Conservation (phyloP, 1,140 invertebrate genomes). For the Sycobia sp. region DNA sequence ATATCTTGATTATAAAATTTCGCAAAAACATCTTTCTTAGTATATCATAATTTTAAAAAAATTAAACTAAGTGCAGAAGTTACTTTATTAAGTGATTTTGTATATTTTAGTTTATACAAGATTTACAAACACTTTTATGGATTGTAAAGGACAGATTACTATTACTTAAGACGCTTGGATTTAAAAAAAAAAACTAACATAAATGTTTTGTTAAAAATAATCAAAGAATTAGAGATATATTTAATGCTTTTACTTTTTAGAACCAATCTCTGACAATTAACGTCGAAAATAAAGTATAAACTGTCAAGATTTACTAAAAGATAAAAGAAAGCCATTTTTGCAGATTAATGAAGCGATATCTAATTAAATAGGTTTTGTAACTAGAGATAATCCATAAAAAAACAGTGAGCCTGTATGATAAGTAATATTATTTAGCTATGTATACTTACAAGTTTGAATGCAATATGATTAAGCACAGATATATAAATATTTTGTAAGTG, state of each 20-base stretch:
- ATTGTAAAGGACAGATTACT: too few species aligned
- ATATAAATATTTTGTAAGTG: conserved; percentile 56
- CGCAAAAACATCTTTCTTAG: too few species aligned
- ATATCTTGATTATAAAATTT: too few species aligned
- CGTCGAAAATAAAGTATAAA: conserved; percentile 10
- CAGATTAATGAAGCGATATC: neutral
- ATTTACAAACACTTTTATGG: conserved; percentile 15
- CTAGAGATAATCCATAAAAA: conserved; percentile 11
- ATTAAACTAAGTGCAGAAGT: neutral
- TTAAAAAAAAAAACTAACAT: conserved; percentile 3
- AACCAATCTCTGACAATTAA: neutral
- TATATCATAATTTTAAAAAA: neutral
- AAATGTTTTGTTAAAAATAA: too few species aligned
- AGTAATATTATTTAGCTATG: conserved; percentile 11
- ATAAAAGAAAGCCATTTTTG: conserved; percentile 1
- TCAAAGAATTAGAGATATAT: too few species aligned
- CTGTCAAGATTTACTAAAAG: neutral
- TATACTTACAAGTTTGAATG: conserved; percentile 21
- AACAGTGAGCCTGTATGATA: conserved; percentile 21
- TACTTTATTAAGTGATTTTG: neutral
- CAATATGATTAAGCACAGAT: conserved; percentile 30
- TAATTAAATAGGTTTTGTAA: conserved; percentile 15
- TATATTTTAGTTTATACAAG: conserved; percentile 11
- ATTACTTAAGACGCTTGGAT: conserved; percentile 10
- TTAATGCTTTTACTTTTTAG: neutral